Conservation (phyloP, 2,888 invertebrate genomes). For the Drosophila fungiperda region DNA sequence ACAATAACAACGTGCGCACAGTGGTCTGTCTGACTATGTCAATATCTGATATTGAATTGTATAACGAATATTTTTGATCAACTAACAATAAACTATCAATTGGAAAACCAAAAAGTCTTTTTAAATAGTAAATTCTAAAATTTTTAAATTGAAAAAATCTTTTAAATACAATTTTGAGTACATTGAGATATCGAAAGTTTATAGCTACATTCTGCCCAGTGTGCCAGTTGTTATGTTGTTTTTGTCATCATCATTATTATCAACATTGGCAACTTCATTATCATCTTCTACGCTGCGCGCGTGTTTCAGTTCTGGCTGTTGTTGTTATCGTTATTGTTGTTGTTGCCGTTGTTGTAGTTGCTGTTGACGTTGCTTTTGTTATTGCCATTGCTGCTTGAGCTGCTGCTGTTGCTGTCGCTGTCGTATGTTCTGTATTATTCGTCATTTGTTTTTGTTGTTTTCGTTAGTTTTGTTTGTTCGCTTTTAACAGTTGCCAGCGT, state of each 20-base stretch:
- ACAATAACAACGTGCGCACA: constrained; percentile 77
- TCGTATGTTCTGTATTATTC: constrained; percentile 68
- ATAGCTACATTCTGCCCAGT: constrained; percentile 43
- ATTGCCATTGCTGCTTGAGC: constrained; percentile 38
- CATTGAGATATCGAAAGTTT: background rate
- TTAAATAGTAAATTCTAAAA: background rate
- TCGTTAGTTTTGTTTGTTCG: constrained; percentile 71
- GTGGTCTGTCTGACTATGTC: constrained; percentile 30
- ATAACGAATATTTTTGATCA: background rate
- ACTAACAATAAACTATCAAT: background rate
- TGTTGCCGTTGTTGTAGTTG: constrained; percentile 41
- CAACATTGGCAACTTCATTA: constrained; percentile 73
- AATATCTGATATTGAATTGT: background rate
- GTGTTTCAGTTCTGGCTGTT: constrained; percentile 66
- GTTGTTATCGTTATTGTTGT: constrained; percentile 42
- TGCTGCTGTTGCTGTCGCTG: constrained; percentile 47
- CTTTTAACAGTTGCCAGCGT: constrained; percentile 61
- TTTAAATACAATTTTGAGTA: background rate
- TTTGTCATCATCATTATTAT: constrained; percentile 74
- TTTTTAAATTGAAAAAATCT: background rate
- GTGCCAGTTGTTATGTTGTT: constrained; percentile 72
- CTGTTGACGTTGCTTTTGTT: constrained; percentile 44
- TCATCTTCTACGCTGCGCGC: constrained; percentile 69
- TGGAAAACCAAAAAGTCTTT: background rate
- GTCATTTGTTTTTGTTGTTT: constrained; percentile 70